Base-by-base conservation (phyloP, 2,797 vertebrate species). In the Mionectes olivaceus region DNA sequence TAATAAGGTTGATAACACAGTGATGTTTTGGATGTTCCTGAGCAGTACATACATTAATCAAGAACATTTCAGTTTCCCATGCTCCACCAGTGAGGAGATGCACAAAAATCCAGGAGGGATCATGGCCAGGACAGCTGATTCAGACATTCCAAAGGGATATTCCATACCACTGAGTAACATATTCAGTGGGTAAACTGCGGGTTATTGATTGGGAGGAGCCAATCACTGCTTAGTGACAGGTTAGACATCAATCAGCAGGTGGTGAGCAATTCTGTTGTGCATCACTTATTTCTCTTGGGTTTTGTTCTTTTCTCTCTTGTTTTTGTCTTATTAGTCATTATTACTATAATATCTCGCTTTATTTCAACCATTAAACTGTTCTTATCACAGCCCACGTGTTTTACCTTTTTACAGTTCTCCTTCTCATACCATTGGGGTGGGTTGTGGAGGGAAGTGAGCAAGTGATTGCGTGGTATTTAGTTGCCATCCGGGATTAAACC, bases 131-230 rank as follows among this genome's bases (percentile, higher is more conserved):
- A 76, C 25, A 37, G 30, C 13, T 43, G 27, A 49, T 24, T 41
- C 16, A 23, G 55, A n/a, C 0, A 0, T 12, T 43, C 53, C 49
- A 25, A 11, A 44, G 5, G 13, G 27, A 49, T 55, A n/a, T 61
- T 75, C 6, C 16, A 28, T 12, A 8, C 9, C 32, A 50, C 7
- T 30, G 41, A 69, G 11, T 11, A 43, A 24, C 47, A 63, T 25
- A 23, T 37, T 76, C 19, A 56, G 19, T 16, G 10, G 24, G 27
- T 63, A 17, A 76, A 49, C 27, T n/a, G 23, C 5, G 33, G 19
- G 11, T 24, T 50, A 28, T 37, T 37, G 43, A 12, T 13, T 37
- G 49, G 37, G 23, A 56, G 19, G 19, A n/a, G 2, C 13, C 18
- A 67, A 28, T 43, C 27, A 7, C 49, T 61, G 5, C 41, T 28